Evolutionary conservation across 2,888 invertebrate species (phyloP).

Genomic region (Acleris holmiana): DNA sequence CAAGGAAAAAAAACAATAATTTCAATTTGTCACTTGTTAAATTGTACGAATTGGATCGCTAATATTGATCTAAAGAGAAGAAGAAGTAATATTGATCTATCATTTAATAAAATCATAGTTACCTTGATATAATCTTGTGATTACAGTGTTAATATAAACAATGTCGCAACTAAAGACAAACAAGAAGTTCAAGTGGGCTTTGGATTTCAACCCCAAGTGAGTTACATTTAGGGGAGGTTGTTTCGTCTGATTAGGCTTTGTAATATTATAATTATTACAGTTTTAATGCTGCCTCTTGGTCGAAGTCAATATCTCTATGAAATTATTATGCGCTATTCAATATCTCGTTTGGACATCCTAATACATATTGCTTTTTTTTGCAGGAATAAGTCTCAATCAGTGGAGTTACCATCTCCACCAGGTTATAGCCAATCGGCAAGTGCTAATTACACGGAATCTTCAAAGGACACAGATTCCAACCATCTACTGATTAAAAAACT

Average conservation of each 20-base stretch:
- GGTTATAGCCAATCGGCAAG: constrained; percentile 91
- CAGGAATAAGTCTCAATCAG: constrained; percentile 60
- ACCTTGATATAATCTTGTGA: no score
- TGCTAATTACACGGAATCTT: constrained; percentile 90
- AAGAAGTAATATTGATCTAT: no score
- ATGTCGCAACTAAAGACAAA: constrained; percentile 73
- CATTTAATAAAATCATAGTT: no score
- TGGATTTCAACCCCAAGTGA: constrained; percentile 86
- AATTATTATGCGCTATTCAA: no score
- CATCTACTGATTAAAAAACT: constrained; percentile 96
- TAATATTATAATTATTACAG: not conserved
- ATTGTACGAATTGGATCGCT: no score
- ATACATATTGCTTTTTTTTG: constrained; percentile 33
- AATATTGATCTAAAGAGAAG: no score
- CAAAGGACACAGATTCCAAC: constrained; percentile 92
- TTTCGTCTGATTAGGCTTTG: not conserved
- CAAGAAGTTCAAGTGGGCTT: constrained; percentile 86
- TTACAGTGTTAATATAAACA: constrained; percentile 35
- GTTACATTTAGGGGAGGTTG: constrained; percentile 38
- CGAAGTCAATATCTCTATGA: no score
- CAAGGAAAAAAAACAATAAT: no score
- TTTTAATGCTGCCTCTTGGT: no score
- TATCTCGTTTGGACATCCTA: no score
- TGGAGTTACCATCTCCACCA: constrained; percentile 91
- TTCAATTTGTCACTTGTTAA: no score